phyloP scores from a whole-genome alignment of 2,113 vertebrate species.

The Azemiops feae region DNA sequence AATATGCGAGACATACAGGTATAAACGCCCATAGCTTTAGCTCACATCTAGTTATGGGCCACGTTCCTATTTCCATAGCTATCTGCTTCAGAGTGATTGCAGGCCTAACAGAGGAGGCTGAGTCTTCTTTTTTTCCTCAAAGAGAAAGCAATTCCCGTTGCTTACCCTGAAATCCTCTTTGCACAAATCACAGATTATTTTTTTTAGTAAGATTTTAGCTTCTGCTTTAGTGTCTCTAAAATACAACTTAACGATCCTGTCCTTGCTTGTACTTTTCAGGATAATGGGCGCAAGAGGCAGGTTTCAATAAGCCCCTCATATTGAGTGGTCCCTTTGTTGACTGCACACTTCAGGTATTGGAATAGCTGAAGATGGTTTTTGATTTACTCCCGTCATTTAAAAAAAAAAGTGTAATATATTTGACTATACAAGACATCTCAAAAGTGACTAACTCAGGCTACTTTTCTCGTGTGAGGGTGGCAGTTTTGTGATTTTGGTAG shows the following conservation, averaged over 20 bases:
- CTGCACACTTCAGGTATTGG: slow-evolving; percentile 56
- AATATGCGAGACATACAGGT: slow-evolving; percentile 51
- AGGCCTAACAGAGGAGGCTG: slow-evolving; percentile 23
- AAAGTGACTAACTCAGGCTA: slow-evolving; percentile 43
- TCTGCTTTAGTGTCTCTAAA: slow-evolving; percentile 54
- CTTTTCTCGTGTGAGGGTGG: slow-evolving; percentile 37
- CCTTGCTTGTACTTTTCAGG: slow-evolving; percentile 51
- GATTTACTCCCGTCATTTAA: slow-evolving; percentile 38
- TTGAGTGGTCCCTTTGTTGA: slow-evolving; percentile 62
- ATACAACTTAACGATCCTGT: slow-evolving; percentile 56
- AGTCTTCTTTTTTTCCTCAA: neutral
- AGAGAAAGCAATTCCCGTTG: slow-evolving; percentile 33
- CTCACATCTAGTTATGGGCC: slow-evolving; percentile 36
- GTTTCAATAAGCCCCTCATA: slow-evolving; percentile 64
- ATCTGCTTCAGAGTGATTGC: slow-evolving; percentile 51
- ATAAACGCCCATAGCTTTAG: slow-evolving; percentile 38
- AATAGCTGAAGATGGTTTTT: slow-evolving; percentile 43
- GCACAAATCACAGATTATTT: slow-evolving; percentile 56
- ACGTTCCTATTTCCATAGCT: slow-evolving; percentile 55
- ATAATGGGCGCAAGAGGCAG: slow-evolving; percentile 60
- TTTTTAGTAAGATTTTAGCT: slow-evolving; percentile 35
- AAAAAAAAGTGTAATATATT: slow-evolving; percentile 32
- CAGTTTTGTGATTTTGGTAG: slow-evolving; percentile 19
- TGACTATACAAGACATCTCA: slow-evolving; percentile 36
- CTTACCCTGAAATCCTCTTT: slow-evolving; percentile 47